Evolutionary conservation across 2,113 vertebrate genomes (phyloP).

Genomic region (Apodemus sylvaticus): DNA sequence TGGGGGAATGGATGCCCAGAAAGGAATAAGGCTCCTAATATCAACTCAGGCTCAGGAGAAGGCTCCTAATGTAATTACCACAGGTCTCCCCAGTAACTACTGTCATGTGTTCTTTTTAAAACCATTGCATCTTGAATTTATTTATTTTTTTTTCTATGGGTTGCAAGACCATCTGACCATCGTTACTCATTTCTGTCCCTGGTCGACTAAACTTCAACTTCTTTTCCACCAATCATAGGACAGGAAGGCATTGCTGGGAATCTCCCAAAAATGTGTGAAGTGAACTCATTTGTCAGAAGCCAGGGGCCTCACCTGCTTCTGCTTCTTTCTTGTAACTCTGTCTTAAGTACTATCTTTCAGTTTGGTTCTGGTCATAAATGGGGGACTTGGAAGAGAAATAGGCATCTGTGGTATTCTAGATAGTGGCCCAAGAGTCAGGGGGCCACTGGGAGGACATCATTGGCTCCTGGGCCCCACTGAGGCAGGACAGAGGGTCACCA

Average conservation of each 20-base stretch:
- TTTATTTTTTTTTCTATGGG: slow-evolving; percentile 26
- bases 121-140: slow-evolving; percentile 19
- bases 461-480: neutral
- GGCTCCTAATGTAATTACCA: neutral
- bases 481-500: neutral
- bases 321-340: neutral
- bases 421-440: neutral
- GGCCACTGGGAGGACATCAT: neutral
- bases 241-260: neutral
- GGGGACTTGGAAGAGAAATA: neutral
- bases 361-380: neutral
- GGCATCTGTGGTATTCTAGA: neutral
- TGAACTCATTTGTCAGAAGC: neutral
- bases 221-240: slow-evolving; percentile 12
- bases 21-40: neutral
- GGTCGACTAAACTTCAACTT: neutral
- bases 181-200: slow-evolving; percentile 33
- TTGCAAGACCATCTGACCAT: slow-evolving; percentile 10
- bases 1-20: neutral
- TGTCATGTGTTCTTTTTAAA: neutral
- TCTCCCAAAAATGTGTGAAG: neutral
- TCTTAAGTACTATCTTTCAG: neutral
- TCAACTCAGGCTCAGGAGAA: neutral
- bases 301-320: neutral
- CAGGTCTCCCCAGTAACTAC: neutral